Evolutionary conservation across 2,797 vertebrate species (phyloP).

Genomic region (Echiichthys vipera): DNA sequence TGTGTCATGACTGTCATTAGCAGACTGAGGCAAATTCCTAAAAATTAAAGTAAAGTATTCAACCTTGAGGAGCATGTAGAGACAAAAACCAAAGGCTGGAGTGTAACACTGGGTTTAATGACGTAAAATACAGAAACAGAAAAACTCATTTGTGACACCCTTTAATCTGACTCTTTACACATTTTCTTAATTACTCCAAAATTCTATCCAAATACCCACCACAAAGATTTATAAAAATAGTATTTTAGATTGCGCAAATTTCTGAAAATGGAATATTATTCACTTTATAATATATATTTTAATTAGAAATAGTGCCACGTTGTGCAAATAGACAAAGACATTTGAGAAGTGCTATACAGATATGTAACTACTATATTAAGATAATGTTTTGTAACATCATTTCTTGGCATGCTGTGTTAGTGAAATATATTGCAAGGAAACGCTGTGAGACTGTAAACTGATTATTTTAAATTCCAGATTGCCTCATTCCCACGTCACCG

Average conservation of each 20-base stretch:
- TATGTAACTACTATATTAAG: neutral
- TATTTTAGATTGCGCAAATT: neutral
- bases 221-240: neutral
- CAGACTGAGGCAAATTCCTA: no score
- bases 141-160: neutral
- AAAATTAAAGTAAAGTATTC: no score
- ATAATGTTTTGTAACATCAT: neutral
- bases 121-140: neutral
- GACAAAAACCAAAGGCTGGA: neutral
- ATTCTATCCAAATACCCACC: neutral
- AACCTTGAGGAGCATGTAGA: neutral
- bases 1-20: no score
- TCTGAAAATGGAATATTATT: neutral
- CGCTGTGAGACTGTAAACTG: neutral
- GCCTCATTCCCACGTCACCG: conserved; percentile 78
- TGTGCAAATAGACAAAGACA: neutral
- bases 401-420: neutral
- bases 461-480: neutral
- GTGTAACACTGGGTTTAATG: conserved; percentile 23
- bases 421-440: neutral
- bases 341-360: neutral
- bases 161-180: neutral
- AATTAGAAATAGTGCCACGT: neutral
- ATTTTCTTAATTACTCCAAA: neutral
- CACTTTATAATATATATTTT: neutral